Evolutionary conservation across 2,797 vertebrate species (phyloP), one percentile per base, ranked within the genome.

Genomic region (Falco cherrug): DNA sequence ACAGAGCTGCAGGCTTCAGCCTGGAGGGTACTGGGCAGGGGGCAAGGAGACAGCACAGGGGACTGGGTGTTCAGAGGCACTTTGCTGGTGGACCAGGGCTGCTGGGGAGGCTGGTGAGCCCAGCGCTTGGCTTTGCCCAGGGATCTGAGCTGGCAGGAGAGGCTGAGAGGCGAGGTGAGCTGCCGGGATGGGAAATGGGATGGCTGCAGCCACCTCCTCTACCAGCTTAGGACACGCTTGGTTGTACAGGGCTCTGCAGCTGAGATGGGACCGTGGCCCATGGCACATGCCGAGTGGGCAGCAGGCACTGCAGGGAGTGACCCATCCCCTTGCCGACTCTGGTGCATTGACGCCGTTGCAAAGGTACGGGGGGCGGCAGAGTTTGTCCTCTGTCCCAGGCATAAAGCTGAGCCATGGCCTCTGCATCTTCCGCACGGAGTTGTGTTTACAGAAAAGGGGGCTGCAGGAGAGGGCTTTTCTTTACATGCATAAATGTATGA

Each of bases 291-390:
- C 39, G 10, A 13, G 47, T 16, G 57, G 39, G 39, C 37, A 51
- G 4, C 37, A 21, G 47, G 47, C 11, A 10, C 81, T 6, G 7
- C 50, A 21, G 50, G 18, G 59, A 64, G 15, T 4, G 69, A 48
- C 50, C 41, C 35, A 47, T 22, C 51, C 35, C 11, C 2, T 56
- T 7, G 5, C 60, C 1, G 4, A 16, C 41, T 28, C n/a, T 4
- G 2, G 24, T 8, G 19, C 2, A 2, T 10, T 3, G 16, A 9
- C 1, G 10, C 13, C 20, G 3, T 7, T 50, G 71, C 24, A 35
- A 28, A 65, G 51, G 11, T 5, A 1, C 4, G 10, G 43, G 22
- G 6, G 11, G 50, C 3, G 4, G 43, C 29, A 39, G 43, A 64
- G 28, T 64, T 22, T 47, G 28, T 64, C 18, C 59, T 56, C 39